Conservation (phyloP, 2,113 vertebrate species). For the Hydropotes inermis region DNA sequence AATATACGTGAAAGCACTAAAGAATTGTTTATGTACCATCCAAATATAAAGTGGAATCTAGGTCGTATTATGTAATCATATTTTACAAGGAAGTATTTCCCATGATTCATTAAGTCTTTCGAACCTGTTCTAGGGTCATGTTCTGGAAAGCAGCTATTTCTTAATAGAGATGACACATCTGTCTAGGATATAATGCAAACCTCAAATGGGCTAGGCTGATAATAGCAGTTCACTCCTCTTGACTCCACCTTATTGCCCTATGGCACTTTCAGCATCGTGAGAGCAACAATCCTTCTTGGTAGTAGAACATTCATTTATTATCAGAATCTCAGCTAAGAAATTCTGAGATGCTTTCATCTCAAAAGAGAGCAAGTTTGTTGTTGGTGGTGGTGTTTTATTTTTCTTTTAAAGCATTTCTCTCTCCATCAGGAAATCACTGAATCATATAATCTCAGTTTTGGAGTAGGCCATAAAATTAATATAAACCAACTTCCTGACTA, state of each 20-base stretch:
- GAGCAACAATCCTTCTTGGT: neutral
- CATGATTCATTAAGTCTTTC: slow-evolving; percentile 17
- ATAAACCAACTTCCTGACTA: neutral
- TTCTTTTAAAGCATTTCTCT: neutral
- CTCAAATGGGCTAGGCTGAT: neutral
- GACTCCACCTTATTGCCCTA: neutral
- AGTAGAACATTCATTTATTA: neutral
- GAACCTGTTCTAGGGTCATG: slow-evolving; percentile 15
- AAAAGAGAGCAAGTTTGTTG: neutral
- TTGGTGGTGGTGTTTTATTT: neutral
- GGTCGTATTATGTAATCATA: neutral
- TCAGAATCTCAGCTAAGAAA: neutral
- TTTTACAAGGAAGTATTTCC: neutral
- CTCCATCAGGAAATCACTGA: neutral
- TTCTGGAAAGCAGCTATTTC: neutral
- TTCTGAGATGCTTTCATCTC: neutral
- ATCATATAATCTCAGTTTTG: neutral
- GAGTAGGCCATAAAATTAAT: neutral
- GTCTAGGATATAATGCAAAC: neutral
- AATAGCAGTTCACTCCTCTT: neutral
- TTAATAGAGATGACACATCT: slow-evolving; percentile 43
- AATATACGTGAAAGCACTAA: neutral
- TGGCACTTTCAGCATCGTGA: neutral
- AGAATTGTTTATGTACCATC: neutral
- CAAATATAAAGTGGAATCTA: neutral